Base-by-base conservation (phyloP, 2,797 vertebrate species). In the Diglossa cyanea region DNA sequence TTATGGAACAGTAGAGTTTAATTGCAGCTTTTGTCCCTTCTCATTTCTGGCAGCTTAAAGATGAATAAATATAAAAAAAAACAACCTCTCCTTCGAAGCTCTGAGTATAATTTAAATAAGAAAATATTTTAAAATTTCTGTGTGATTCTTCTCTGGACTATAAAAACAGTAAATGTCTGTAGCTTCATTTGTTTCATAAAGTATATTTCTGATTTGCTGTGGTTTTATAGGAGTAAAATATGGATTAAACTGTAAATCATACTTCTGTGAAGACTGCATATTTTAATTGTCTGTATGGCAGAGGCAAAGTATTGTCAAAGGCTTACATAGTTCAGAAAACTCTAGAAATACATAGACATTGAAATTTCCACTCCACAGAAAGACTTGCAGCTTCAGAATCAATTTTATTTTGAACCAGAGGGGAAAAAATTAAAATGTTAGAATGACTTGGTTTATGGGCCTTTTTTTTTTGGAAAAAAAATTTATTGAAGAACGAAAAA, bases 1-100 rank as follows among this genome's bases (percentile, higher is more conserved):
- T 75, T 50, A 55, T 67, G n/a, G 76, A 86, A 88, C 55, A 42
- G 77, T 60, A 31, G 30, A 60, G 18, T 89, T 94, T 80, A 87
- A 90, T 93, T 94, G 53, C 15, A 58, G 66, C 90, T 95, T 93
- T 79, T 88, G 63, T 94, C 67, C 13, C 12, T 88, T 92, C 68
- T 76, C 23, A 61, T 82, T 95, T 82, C 75, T 91, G 48, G 17
- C 26, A 90, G 74, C 39, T 77, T 73, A 86, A 94, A 95, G 48
- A 90, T 84, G 55, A 96, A 75, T 65, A 81, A 81, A 62, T 72
- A 17, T 44, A 9, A 72, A 82, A 78, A 42, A 40, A 40, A 71
- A 39, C 8, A 25, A 0, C 13, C 14, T 73, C 68, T 85, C 11
- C 15, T 95, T 87, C 5, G 0, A 88, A 90, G 16, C 11, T 45